Conservation (phyloP, 2,888 invertebrate genomes). For the Tetragonisca angustula region DNA sequence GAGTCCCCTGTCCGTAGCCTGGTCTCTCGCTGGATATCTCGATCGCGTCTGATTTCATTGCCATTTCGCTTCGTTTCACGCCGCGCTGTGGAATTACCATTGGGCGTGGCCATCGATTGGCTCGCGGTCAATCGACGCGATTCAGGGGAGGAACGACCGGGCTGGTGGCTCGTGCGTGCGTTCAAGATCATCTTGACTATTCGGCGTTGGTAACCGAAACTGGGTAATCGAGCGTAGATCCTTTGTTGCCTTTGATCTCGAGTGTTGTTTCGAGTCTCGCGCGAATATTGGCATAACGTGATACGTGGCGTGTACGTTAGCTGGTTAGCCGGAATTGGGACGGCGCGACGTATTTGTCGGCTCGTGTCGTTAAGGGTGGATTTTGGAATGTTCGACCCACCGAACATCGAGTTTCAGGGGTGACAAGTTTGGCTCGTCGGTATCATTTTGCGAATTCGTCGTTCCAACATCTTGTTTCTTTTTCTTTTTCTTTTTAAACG, state of each 20-base stretch:
- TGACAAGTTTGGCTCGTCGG: conserved; percentile 2
- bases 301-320: background rate
- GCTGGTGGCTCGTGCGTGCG: conserved; percentile 75
- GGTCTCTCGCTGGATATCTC: conserved; percentile 39
- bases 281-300: background rate
- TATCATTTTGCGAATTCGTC: background rate
- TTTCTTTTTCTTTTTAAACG: background rate
- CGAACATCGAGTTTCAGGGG: background rate
- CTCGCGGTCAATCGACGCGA: conserved; percentile 46
- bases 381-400: background rate
- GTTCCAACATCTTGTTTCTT: too few relatives aligned
- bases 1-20: conserved; percentile 57
- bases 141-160: conserved; percentile 69
- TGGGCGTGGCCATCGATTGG: conserved; percentile 37
- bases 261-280: background rate
- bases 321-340: background rate
- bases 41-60: conserved; percentile 74
- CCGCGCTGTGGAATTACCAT: background rate
- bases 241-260: background rate
- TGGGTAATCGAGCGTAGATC: background rate
- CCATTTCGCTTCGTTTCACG: conserved; percentile 79
- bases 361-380: background rate
- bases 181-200: conserved; percentile 19
- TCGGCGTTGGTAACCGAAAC: conserved; percentile 30
- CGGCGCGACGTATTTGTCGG: background rate